Conservation (phyloP, 2,113 vertebrate species). For the Chinchilla lanigera region DNA sequence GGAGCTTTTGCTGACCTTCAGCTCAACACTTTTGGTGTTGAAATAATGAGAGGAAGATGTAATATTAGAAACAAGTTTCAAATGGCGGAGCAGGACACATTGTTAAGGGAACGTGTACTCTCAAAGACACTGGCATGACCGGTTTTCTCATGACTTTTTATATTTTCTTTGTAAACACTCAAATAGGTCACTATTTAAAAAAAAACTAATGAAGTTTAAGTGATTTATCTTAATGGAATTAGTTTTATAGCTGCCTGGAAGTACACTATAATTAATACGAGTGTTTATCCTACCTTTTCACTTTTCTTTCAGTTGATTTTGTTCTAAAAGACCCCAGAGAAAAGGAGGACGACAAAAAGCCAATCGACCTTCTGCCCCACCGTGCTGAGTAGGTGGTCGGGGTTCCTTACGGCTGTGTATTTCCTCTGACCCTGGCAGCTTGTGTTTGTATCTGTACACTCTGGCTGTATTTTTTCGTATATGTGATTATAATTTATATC, state of each 20-base stretch:
- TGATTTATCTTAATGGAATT: constrained; percentile 28
- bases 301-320: constrained; percentile 90
- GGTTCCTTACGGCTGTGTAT: neutral
- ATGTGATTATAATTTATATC: neutral
- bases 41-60: constrained; percentile 33
- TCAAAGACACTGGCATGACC: neutral
- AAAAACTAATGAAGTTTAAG: constrained; percentile 29
- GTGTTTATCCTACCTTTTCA: constrained; percentile 33
- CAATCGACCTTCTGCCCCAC: constrained; percentile 84
- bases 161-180: neutral
- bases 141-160: neutral
- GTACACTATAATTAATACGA: neutral
- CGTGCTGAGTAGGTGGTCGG: constrained; percentile 90
- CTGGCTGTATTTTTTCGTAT: neutral
- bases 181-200: constrained; percentile 20
- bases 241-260: constrained; percentile 30
- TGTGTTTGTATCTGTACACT: neutral
- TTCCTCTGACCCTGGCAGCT: neutral
- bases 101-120: neutral
- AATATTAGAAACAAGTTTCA: constrained; percentile 16
- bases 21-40: neutral
- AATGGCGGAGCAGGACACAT: neutral
- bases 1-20: constrained; percentile 16
- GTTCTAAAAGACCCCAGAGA: constrained; percentile 88
- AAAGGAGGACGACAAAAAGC: constrained; percentile 82